These are phyloP conservation scores for Pyrgus malvae DNA, from an alignment of 2,888 invertebrate species.

Conservation along the genomic window DNA sequence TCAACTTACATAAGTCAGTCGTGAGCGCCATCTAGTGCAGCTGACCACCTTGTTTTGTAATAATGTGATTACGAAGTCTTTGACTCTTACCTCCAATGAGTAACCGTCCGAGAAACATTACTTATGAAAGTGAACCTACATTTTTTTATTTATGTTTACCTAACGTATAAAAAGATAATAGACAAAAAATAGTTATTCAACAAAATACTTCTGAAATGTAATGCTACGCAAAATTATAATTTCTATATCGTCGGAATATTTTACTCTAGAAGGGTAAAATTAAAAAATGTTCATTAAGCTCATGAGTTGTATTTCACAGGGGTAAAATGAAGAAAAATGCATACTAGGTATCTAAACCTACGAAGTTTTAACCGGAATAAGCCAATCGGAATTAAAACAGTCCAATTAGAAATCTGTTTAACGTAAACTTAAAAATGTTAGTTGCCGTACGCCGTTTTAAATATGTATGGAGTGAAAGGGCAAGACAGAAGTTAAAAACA, in stretches of 20 bases:
- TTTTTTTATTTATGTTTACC: no score
- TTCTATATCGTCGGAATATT: no score
- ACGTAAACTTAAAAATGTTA: slow-evolving; percentile 24
- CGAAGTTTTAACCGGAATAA: slow-evolving; percentile 4
- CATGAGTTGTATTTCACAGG: no score
- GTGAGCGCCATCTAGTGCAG: slow-evolving; percentile 49
- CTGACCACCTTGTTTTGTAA: slow-evolving; percentile 42
- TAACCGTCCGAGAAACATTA: slow-evolving; percentile 18
- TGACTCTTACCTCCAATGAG: slow-evolving; percentile 27
- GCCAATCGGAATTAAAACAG: slow-evolving; percentile 22
- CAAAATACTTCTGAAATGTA: no score
- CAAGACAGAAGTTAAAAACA: slow-evolving; percentile 30
- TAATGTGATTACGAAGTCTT: slow-evolving; percentile 25
- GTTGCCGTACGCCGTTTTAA: slow-evolving; percentile 27
- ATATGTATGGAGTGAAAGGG: slow-evolving; percentile 50
- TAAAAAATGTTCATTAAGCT: no score
- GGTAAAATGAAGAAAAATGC: no score
- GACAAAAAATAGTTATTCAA: no score
- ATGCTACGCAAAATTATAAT: no score
- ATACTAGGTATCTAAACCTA: no score
- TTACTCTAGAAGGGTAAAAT: no score
- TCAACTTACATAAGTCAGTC: slow-evolving; percentile 47
- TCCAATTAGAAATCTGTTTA: slow-evolving; percentile 31
- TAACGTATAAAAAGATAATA: no score
- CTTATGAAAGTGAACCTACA: slow-evolving; percentile 5